Percentiles rank a stretch among this genome's conserved stretches.
phyloP scores from a whole-genome alignment of 2,113 vertebrate species.

The Chloroceryle aenea region DNA sequence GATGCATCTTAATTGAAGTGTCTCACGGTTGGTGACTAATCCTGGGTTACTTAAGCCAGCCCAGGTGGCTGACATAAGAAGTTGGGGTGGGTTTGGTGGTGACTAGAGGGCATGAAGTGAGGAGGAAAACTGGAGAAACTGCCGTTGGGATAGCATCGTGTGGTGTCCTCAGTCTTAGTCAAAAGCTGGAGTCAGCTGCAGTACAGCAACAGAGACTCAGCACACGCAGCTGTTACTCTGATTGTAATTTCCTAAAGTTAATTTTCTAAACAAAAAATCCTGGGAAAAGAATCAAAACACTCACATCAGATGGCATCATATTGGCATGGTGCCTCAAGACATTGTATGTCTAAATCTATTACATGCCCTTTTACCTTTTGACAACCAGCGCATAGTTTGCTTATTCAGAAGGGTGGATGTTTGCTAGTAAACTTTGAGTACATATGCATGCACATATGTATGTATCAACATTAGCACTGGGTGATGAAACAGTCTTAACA shows the following conservation, averaged over 20 bases:
- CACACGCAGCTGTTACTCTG: background rate
- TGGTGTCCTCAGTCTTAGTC: background rate
- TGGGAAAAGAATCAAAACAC: background rate
- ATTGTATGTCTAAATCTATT: background rate
- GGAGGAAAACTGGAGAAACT: background rate
- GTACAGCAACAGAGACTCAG: accelerated
- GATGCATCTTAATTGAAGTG: background rate
- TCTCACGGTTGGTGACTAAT: background rate
- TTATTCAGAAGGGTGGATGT: background rate
- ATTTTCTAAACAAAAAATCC: background rate
- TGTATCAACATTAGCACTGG: background rate
- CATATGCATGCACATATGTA: too few relatives aligned
- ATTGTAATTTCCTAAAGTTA: background rate
- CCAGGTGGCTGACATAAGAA: background rate
- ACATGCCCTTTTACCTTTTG: background rate
- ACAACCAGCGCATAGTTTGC: background rate
- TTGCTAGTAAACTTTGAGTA: background rate
- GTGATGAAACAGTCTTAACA: background rate
- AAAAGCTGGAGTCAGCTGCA: background rate
- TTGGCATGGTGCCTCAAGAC: background rate
- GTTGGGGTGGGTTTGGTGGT: background rate
- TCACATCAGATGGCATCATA: background rate
- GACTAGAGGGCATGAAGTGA: background rate
- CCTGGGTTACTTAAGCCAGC: background rate
- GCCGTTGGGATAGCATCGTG: background rate